Evolutionary conservation across 2,113 vertebrate genomes (phyloP).

Genomic region (Lamprotornis superbus): DNA sequence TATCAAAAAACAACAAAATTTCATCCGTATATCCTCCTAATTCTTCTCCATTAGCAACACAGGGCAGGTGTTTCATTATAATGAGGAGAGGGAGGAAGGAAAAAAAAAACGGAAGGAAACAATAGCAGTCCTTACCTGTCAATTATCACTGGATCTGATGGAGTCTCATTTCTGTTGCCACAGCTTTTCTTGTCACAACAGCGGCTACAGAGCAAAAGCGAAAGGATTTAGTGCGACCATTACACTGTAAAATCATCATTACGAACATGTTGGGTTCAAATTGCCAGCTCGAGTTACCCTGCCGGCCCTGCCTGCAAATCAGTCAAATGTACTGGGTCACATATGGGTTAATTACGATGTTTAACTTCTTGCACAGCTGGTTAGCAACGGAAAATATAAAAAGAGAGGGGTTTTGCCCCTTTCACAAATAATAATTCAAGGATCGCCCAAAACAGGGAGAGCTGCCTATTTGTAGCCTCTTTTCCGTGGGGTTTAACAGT

Average conservation of each 20-base stretch:
- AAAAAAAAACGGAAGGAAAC: conserved; percentile 64
- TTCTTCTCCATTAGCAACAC: conserved; percentile 69
- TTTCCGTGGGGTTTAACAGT: background rate
- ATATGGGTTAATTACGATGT: conserved; percentile 80
- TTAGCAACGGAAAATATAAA: conserved; percentile 61
- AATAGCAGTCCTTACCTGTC: conserved; percentile 94
- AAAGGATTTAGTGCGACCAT: conserved; percentile 81
- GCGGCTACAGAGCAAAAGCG: conserved; percentile 84
- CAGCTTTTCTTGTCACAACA: conserved; percentile 99
- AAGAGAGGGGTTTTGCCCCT: conserved; percentile 42
- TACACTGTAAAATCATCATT: conserved; percentile 79
- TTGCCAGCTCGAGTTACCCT: conserved; percentile 79
- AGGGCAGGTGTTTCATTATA: conserved; percentile 78
- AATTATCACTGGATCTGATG: conserved; percentile 99
- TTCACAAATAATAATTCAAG: conserved; percentile 56
- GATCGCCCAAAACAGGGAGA: background rate
- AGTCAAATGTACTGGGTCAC: conserved; percentile 75
- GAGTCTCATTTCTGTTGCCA: conserved; percentile 99
- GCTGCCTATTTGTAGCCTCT: background rate
- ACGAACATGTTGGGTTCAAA: conserved; percentile 76
- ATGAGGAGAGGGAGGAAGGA: conserved; percentile 33
- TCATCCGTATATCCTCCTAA: conserved; percentile 58
- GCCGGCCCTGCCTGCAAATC: conserved; percentile 76
- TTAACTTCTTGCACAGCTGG: conserved; percentile 78
- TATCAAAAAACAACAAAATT: conserved; percentile 67